A percentile compares a stretch with the other conserved stretches of the same genome.
phyloP scores from a whole-genome alignment of 2,888 invertebrate genomes.

The Acanthoscelides obtectus region DNA sequence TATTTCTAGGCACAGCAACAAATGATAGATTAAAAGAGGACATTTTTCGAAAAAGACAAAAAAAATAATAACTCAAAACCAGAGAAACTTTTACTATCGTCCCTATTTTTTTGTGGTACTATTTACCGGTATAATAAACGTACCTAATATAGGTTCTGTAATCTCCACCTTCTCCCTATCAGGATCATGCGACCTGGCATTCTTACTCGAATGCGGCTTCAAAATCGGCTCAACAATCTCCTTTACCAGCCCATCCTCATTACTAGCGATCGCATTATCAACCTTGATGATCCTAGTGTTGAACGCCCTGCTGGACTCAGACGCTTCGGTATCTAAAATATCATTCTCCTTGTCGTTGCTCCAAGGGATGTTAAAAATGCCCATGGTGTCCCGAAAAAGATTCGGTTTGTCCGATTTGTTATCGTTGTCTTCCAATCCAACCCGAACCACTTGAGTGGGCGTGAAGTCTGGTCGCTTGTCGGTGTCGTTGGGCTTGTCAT shows the following conservation, averaged over 20 bases:
- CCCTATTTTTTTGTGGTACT: too few species aligned
- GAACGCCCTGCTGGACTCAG: conserved; percentile 58
- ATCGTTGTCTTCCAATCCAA: conserved; percentile 40
- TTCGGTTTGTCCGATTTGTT: conserved; percentile 23
- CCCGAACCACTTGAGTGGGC: conserved; percentile 44
- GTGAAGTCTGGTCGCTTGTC: conserved; percentile 33
- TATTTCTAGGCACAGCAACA: too few species aligned
- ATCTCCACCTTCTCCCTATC: conserved; percentile 51
- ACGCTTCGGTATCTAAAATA: conserved; percentile 43
- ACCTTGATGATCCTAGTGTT: conserved; percentile 38
- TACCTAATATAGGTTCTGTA: conserved; percentile 60
- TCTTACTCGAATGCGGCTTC: conserved; percentile 56
- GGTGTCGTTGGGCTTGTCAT: conserved; percentile 15
- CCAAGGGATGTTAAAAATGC: conserved; percentile 49
- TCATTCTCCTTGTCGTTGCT: conserved; percentile 47
- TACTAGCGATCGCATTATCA: conserved; percentile 17
- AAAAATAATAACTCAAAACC: too few species aligned
- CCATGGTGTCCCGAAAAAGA: conserved; percentile 45
- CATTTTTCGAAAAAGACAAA: too few species aligned
- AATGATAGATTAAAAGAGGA: too few species aligned
- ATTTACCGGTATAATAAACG: too few species aligned
- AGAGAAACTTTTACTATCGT: too few species aligned
- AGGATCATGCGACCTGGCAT: conserved; percentile 50
- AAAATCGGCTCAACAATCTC: conserved; percentile 76
- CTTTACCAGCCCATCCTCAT: conserved; percentile 30